phyloP scores from a whole-genome alignment of 64 coral and sea anemone genomes.

The Stichodactyla helianthus region DNA sequence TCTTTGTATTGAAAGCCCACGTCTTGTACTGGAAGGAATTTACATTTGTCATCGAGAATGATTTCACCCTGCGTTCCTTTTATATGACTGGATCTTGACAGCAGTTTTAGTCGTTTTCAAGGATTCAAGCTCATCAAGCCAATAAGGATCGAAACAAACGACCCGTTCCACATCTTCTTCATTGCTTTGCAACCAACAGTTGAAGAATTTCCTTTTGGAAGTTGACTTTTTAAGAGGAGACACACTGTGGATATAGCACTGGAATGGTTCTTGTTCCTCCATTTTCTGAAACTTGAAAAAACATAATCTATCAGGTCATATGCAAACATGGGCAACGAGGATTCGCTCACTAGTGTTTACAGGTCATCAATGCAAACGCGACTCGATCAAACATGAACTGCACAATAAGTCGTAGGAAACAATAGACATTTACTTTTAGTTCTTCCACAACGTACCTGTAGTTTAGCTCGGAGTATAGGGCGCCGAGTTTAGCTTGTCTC shows the following conservation, averaged over 20 bases:
- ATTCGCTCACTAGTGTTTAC: no score
- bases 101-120: background rate
- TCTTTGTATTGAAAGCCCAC: background rate
- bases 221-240: conserved; percentile 40
- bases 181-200: conserved; percentile 22
- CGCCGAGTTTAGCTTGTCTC: no score
- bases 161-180: background rate
- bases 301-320: background rate
- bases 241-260: conserved; percentile 34
- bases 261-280: background rate
- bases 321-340: no score
- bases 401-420: no score
- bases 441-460: no score
- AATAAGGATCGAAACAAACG: background rate
- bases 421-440: no score
- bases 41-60: background rate
- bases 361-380: no score
- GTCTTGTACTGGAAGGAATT: background rate
- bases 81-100: background rate
- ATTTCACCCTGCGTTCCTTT: background rate
- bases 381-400: no score
- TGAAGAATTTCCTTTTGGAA: conserved; percentile 39
- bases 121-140: background rate
- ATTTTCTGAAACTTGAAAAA: background rate
- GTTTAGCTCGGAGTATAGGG: no score